Evolutionary conservation across 2,888 invertebrate genomes (phyloP).

Genomic region (Spodoptera exigua): DNA sequence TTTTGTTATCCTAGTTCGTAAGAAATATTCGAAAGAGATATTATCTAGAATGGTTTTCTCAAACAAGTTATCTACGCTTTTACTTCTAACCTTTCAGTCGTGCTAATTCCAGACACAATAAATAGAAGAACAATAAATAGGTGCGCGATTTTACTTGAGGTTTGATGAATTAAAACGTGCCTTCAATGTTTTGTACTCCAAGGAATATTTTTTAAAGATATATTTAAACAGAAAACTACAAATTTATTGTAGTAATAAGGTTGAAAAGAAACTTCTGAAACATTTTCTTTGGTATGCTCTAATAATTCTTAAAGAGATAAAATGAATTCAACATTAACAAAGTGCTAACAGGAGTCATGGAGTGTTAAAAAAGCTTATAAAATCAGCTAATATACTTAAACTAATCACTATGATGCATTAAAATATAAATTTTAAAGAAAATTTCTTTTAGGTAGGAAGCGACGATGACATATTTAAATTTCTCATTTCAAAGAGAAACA

Average conservation of each 20-base stretch:
- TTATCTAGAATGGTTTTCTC: too few species aligned
- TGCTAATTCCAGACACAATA: too few species aligned
- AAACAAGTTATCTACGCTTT: too few species aligned
- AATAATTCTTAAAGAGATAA: slow-evolving; percentile 60
- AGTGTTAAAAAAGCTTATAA: slow-evolving; percentile 67
- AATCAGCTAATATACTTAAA: slow-evolving; percentile 67
- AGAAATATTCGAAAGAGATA: too few species aligned
- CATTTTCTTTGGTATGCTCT: slow-evolving; percentile 31
- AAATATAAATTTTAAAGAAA: slow-evolving; percentile 77
- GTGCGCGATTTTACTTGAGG: too few species aligned
- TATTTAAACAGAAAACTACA: slow-evolving; percentile 17
- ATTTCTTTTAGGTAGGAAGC: slow-evolving; percentile 82
- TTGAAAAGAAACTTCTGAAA: slow-evolving; percentile 38
- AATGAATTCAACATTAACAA: slow-evolving; percentile 68
- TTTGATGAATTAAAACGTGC: too few species aligned
- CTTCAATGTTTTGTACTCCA: too few species aligned
- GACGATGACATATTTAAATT: slow-evolving; percentile 86
- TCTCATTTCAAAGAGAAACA: slow-evolving; percentile 81
- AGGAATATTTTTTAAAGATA: too few species aligned
- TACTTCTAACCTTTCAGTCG: too few species aligned
- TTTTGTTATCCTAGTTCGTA: too few species aligned
- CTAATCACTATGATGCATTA: slow-evolving; percentile 71
- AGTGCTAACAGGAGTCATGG: slow-evolving; percentile 67
- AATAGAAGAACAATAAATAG: too few species aligned
- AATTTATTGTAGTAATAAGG: slow-evolving; percentile 41